A percentile compares a stretch with the other conserved stretches of the same genome.
phyloP scores from a whole-genome alignment of 2,113 vertebrate genomes.

The Trinectes maculatus region DNA sequence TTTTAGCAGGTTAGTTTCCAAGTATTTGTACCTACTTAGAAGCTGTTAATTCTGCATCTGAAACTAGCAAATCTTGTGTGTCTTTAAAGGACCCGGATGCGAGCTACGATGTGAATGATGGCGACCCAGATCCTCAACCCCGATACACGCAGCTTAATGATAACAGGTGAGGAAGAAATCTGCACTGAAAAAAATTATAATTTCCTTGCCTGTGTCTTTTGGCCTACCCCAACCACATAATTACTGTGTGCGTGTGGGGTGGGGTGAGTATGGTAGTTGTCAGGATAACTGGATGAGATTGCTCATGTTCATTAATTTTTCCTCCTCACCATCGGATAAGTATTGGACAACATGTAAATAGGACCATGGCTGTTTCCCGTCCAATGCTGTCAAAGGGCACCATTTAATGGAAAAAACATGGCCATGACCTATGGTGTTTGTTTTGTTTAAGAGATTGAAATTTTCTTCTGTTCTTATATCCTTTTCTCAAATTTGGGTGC shows the following conservation, averaged over 20 bases:
- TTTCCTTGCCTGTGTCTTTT: conserved; percentile 17
- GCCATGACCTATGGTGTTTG: neutral
- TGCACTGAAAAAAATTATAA: neutral
- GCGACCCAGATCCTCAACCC: conserved; percentile 95
- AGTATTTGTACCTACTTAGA: too few species aligned
- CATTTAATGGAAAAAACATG: conserved; percentile 16
- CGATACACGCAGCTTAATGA: conserved; percentile 97
- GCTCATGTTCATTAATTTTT: conserved; percentile 36
- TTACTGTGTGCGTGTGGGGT: neutral
- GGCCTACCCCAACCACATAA: neutral
- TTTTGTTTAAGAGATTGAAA: conserved; percentile 14
- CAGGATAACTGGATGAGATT: conserved; percentile 14
- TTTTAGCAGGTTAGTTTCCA: too few species aligned
- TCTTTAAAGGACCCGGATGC: conserved; percentile 82
- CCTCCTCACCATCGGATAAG: conserved; percentile 4
- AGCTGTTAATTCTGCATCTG: neutral
- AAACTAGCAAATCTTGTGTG: conserved; percentile 4
- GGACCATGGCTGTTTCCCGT: neutral
- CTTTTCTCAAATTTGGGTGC: too few species aligned
- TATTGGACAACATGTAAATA: conserved; percentile 19
- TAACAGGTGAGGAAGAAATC: conserved; percentile 81
- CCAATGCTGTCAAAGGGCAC: neutral
- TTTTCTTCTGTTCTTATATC: conserved; percentile 13
- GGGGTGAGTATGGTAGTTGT: neutral
- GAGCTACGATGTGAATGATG: conserved; percentile 98